Evolutionary conservation across 2,113 vertebrate genomes (phyloP).

Genomic region (Strix aluco): DNA sequence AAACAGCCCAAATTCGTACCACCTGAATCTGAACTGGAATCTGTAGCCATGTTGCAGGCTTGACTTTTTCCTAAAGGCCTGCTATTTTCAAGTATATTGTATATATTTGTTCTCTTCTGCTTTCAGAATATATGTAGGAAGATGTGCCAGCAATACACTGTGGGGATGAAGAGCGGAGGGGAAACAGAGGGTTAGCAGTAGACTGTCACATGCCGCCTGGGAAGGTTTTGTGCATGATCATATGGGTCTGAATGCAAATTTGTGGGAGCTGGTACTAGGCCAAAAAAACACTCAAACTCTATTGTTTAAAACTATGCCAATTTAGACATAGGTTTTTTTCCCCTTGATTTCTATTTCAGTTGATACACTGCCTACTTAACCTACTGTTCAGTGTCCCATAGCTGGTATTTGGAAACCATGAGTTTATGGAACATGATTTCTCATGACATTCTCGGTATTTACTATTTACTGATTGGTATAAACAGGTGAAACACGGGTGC

Average conservation of each 20-base stretch:
- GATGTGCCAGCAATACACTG: neutral
- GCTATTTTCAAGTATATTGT: neutral
- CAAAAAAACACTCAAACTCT: neutral
- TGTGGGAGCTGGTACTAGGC: neutral
- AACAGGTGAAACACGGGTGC: neutral
- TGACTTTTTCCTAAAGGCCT: neutral
- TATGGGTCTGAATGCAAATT: constrained; percentile 41
- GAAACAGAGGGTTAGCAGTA: neutral
- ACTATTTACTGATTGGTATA: neutral
- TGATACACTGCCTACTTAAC: neutral
- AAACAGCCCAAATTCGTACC: neutral
- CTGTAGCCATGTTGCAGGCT: neutral
- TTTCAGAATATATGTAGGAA: neutral
- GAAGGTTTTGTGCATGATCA: constrained; percentile 5
- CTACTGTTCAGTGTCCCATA: neutral
- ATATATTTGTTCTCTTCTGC: neutral
- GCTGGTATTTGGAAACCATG: constrained; percentile 33
- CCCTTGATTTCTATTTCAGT: neutral
- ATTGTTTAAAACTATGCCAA: neutral
- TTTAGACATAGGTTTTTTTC: neutral
- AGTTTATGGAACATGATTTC: constrained; percentile 21
- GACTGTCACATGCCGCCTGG: constrained; percentile 29
- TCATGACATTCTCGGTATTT: neutral
- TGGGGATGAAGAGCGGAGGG: neutral
- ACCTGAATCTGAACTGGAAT: neutral